Evolutionary conservation across 2,888 invertebrate species (phyloP), one percentile per base, ranked within the genome.

Genomic region (Caenorhabditis parvicauda): DNA sequence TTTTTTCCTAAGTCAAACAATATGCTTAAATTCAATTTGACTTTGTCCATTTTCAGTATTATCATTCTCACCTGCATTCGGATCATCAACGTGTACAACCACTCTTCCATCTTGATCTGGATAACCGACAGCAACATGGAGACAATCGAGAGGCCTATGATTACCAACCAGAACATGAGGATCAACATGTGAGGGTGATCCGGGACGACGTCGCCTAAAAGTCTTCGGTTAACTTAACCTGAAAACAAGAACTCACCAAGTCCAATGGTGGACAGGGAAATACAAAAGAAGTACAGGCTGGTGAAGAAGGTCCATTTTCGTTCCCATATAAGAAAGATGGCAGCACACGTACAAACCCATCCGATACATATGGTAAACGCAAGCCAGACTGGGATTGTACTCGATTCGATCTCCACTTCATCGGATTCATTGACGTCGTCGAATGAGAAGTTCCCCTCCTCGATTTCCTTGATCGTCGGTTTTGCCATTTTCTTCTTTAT

Each of bases 41-140:
- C n/a, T n/a, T n/a, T n/a, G n/a, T n/a, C n/a, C n/a, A n/a, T n/a
- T n/a, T n/a, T n/a, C n/a, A n/a, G n/a, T n/a, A n/a, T n/a, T n/a
- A n/a, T 3, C 21, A 25, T 9, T 35, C 35, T 19, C 21, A 69
- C 69, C 56, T 69, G 62, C 57, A 81, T 76, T 45, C 67, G 59
- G 41, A 72, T 69, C 59, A 80, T 70, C 70, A 80, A 65, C 39
- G 67, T 64, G 59, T 72, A 81, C 19, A 80, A 59, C 72, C 75
- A 80, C 48, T 80, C 79, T 59, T 80, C 80, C 66, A 80, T 76
- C 49, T 77, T 79, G 54, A 79, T 78, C 56, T 79, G 92, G 0
- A 94, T 91, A 22, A 95, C 92, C 80, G 93, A 94, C 76, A 96
- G 91, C 82, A 92, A 91, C 93, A 95, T 94, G 70, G 94, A 92